Base-by-base conservation (phyloP, 1,140 invertebrate species). In the Drosophila nasuta region DNA sequence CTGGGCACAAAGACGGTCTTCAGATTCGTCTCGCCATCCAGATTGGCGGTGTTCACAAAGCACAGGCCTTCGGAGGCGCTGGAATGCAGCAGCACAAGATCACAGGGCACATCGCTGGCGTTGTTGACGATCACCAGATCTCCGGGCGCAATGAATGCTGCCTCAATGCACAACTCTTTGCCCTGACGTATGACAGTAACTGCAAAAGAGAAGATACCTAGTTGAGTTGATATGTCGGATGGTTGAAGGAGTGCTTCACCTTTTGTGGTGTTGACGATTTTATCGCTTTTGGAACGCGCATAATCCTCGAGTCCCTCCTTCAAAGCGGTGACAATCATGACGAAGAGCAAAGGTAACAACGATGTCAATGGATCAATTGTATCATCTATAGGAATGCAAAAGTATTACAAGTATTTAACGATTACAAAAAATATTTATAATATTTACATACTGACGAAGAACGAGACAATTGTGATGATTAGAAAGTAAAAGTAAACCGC, bases 21-120 rank as follows among this genome's bases (percentile, higher is more conserved):
- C 7, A 99, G 93, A 94, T 99, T 99, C 0, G 98, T 99, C 93
- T 99, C 99, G 1, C 99, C 99, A 93, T 99, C 99, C 65, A 99
- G 93, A 93, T 99, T 99, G 10, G 98, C 97, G 0, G 99, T 99
- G 93, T 99, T 99, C 77, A 99, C 97, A 92, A 98, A 99, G 93
- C 98, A 99, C 93, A 99, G 97, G 11, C 97, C 96, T 91, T 97
- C 96, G 1, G 97, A 96, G 85, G 98, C 98, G 86, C 97, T 97
- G 46, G 90, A 94, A 17, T 95, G 94, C 1, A 98, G 92, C 28
- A 97, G 91, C 2, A 97, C 94, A 10, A 97, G 80, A 91, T 98
- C 97, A 73, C 96, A 97, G 0, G 97, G 97, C 11, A 98, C 95
- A 66, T 96, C 95, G 15, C 95, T 93, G 33, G 96, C 95, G 1